Base-by-base conservation (phyloP, 2,797 vertebrate genomes). In the Xiphophorus birchmanni region DNA sequence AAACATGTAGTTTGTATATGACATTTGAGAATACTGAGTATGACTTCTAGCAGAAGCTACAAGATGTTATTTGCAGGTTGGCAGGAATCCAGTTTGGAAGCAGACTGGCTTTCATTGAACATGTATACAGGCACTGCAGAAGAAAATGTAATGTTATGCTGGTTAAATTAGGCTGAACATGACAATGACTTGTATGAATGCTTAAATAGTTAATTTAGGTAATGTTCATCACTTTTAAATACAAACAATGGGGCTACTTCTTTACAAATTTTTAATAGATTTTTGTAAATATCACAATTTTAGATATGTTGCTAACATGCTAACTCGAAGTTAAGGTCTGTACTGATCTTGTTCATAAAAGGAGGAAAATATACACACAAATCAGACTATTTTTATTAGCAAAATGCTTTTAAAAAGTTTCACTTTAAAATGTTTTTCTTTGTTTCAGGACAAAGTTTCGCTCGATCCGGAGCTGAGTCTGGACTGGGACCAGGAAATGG, bases 401-500 rank as follows among this genome's bases (percentile, higher is more conserved):
- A 37, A 65, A 65, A 65, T 35, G n/a, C 29, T 35, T 63, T 58
- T 9, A 56, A 0, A 32, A 37, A 2, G 2, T 40, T 40, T 5
- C 4, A 35, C 17, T 37, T 65, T 32, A 23, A 63, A 35, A 63
- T 9, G 10, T 83, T 79, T 79, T 10, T 79, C 71, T 83, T 3
- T 78, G 48, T 52, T 81, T 65, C 65, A 99, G 99, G 97, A 97
- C 82, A 90, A 84, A 32, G 95, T 96, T 45, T 94, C 93, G 48
- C 78, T 97, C 90, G 86, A 63, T 50, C 86, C 92, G 1, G 96
- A 95, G 15, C 82, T 95, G 1, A 95, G 95, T 86, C 95, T 99
- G 80, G 97, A 99, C 79, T 99, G 98, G 98, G 96, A 97, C 9
- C 96, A 99, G 86, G 98, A 99, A 90, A 95, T 99, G 95, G 93